phyloP scores from a whole-genome alignment of 1,140 invertebrate species.

The Hestina assimilis region DNA sequence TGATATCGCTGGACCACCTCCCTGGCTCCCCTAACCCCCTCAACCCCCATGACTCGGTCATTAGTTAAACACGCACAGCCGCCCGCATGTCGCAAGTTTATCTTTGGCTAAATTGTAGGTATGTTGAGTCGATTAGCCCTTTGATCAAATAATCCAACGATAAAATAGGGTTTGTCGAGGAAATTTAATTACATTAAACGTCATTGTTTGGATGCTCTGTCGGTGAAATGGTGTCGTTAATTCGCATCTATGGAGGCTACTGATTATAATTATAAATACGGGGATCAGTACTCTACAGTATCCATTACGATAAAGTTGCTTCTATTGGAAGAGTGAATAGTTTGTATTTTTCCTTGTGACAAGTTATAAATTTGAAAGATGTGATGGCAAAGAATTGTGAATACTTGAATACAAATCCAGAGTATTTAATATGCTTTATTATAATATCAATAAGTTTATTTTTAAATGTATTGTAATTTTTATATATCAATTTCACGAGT shows the following conservation, averaged over 20 bases:
- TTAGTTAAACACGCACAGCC: constrained; percentile 76
- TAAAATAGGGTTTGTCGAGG: constrained; percentile 71
- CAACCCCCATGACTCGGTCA: constrained; percentile 69
- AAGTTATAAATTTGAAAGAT: neutral
- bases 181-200: constrained; percentile 76
- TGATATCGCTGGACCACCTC: constrained; percentile 62
- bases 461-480: too few relatives aligned
- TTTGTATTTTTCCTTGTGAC: neutral
- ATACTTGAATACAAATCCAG: neutral
- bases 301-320: too few relatives aligned
- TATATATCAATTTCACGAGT: too few relatives aligned
- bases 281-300: too few relatives aligned
- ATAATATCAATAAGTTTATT: too few relatives aligned
- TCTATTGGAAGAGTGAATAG: too few relatives aligned
- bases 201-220: constrained; percentile 58
- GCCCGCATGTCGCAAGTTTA: constrained; percentile 77
- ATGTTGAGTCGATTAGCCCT: constrained; percentile 76
- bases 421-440: too few relatives aligned
- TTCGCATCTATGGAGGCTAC: constrained; percentile 10
- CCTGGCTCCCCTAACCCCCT: constrained; percentile 16
- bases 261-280: neutral
- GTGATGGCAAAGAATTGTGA: neutral
- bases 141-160: constrained; percentile 77
- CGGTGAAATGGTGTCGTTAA: constrained; percentile 40
- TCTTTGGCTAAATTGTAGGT: constrained; percentile 74